Evolutionary conservation across 2,113 vertebrate species (phyloP), one percentile per base, ranked within the genome.

Genomic region (Etheostoma spectabile): DNA sequence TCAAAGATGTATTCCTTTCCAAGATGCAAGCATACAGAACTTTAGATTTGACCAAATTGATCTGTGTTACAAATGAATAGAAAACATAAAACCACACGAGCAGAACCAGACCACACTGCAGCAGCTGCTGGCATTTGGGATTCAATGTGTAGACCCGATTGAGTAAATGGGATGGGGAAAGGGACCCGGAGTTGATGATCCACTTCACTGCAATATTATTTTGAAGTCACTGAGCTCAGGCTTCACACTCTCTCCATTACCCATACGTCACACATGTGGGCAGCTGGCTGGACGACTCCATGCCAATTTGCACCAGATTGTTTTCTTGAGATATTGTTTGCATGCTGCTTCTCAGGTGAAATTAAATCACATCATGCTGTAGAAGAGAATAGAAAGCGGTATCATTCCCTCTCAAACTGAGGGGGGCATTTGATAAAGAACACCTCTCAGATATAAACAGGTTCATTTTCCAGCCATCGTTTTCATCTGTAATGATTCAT

Each of bases 241-340:
- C 46, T 21, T 24, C 66, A 12, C 19, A 8, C 65, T 62, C 64
- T 22, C 78, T 56, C 62, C 46, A 65, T 56, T n/a, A 57, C 52
- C 46, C 80, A 56, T 19, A 59, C 66, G 71, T 79, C 72, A 82
- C 55, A 68, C 79, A 51, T 13, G 30, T 53, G 68, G 74, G 70
- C 80, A 66, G 77, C 69, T 53, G 85, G 51, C 45, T 14, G 27
- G 18, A 63, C 8, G 30, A 10, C 53, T 16, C 46, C 0, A 15
- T 3, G 51, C 38, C 68, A 63, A 83, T 80, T 79, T 82, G 72
- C 67, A 78, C 68, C 64, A 82, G 64, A 80, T 77, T 77, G 64
- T 63, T 84, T 77, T 71, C 48, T 24, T 63, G 57, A 75, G 3
- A 33, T 84, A 42, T 49, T 69, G 66, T 73, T 75, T 69, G 61